Conservation (phyloP, 1,140 invertebrate species). For the Drosophila teissieri region DNA sequence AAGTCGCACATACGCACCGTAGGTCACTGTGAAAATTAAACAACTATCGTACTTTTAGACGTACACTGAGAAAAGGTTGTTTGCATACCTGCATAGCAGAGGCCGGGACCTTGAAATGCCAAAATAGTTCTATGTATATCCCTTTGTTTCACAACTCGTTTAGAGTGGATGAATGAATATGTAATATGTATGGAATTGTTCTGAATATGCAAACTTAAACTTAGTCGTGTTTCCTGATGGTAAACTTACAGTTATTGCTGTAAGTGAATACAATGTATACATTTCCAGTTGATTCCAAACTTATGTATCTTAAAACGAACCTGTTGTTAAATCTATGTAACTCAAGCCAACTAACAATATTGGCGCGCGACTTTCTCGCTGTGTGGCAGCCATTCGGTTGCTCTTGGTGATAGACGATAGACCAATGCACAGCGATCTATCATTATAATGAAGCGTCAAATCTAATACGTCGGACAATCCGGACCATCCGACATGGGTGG, state of each 20-base stretch:
- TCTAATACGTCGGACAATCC: slow-evolving; percentile 72
- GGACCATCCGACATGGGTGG: slow-evolving; percentile 50
- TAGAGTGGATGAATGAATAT: no score
- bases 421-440: slow-evolving; percentile 73
- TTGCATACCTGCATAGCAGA: neutral
- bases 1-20: slow-evolving; percentile 74
- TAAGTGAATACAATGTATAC: no score
- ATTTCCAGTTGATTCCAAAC: no score
- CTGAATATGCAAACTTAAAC: no score
- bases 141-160: no score
- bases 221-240: no score
- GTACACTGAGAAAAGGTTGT: slow-evolving; percentile 14
- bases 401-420: slow-evolving; percentile 51
- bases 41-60: slow-evolving; percentile 34
- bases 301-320: no score
- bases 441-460: slow-evolving; percentile 82
- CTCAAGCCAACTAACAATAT: neutral
- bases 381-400: slow-evolving; percentile 31
- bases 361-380: slow-evolving; percentile 6
- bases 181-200: no score
- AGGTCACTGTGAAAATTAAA: slow-evolving; percentile 60
- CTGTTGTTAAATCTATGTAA: neutral
- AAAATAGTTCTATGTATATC: no score
- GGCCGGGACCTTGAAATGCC: no score
- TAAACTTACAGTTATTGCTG: no score